phyloP scores from a whole-genome alignment of 2,113 vertebrate species.

The Etheostoma spectabile region DNA sequence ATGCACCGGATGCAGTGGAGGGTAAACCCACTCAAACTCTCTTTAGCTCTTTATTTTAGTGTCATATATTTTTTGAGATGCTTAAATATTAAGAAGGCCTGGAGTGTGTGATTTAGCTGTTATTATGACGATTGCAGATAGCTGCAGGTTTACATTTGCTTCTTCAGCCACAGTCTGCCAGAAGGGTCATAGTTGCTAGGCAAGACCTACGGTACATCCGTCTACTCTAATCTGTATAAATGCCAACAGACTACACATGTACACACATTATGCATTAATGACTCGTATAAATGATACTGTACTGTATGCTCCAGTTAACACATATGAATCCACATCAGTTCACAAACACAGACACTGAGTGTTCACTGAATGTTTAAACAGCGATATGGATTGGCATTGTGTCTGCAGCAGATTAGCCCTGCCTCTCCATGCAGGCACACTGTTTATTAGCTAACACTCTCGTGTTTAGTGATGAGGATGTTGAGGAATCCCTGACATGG shows the following conservation, averaged over 20 bases:
- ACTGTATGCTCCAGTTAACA: constrained; percentile 30
- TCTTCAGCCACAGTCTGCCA: constrained; percentile 5
- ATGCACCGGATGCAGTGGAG: constrained; percentile 9
- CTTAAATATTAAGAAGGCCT: neutral
- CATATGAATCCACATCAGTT: neutral
- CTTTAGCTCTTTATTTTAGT: neutral
- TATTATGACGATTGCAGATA: neutral
- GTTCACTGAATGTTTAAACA: constrained; percentile 26
- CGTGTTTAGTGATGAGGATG: neutral
- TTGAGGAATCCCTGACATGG: neutral
- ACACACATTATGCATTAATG: constrained; percentile 13
- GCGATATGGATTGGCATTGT: neutral
- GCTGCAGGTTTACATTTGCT: neutral
- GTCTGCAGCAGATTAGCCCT: neutral
- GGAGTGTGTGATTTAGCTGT: neutral
- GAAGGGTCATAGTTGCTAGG: constrained; percentile 3
- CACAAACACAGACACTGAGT: constrained; percentile 2
- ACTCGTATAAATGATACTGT: neutral
- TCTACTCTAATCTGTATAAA: neutral
- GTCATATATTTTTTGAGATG: constrained; percentile 13
- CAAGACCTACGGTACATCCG: neutral
- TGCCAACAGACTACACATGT: neutral
- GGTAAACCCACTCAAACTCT: neutral
- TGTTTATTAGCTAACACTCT: constrained; percentile 5
- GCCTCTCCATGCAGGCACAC: neutral